A percentile compares a stretch with the other conserved stretches of the same genome.
phyloP scores from a whole-genome alignment of 2,888 invertebrate genomes.

The Corythucha ciliata region DNA sequence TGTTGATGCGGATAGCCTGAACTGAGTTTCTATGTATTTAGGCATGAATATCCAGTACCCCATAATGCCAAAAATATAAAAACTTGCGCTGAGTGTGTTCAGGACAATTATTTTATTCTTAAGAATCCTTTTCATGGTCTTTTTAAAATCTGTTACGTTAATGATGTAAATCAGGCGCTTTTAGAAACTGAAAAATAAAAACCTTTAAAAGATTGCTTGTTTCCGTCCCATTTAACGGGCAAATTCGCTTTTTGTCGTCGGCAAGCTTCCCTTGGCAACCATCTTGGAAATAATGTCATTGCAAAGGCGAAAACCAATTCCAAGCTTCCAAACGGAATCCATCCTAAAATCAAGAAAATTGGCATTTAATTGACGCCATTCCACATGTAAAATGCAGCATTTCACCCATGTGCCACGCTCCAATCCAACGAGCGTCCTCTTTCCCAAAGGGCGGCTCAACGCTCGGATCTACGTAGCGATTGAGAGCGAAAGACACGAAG shows the following conservation, averaged over 20 bases:
- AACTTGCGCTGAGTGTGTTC: slow-evolving; percentile 43
- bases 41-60: slow-evolving; percentile 47
- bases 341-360: slow-evolving; percentile 1
- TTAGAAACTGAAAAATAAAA: not conserved
- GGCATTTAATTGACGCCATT: no score
- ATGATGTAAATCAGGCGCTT: not conserved
- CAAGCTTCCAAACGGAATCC: not conserved
- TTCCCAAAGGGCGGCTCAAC: slow-evolving; percentile 39
- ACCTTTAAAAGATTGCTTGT: not conserved
- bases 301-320: not conserved
- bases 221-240: not conserved
- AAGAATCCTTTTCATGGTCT: slow-evolving; percentile 39
- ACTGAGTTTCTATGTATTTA: slow-evolving; percentile 49
- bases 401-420: slow-evolving; percentile 48
- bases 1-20: slow-evolving; percentile 43
- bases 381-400: not conserved
- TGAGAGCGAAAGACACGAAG: slow-evolving; percentile 39
- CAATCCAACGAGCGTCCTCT: slow-evolving; percentile 46
- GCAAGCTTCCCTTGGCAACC: not conserved
- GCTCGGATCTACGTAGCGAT: slow-evolving; percentile 38
- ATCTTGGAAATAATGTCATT: not conserved
- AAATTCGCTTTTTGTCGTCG: slow-evolving; percentile 1
- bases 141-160: slow-evolving; percentile 38
- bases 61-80: slow-evolving; percentile 41
- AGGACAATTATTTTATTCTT: slow-evolving; percentile 43